Evolutionary conservation across 1,140 invertebrate species (phyloP), one percentile per base, ranked within the genome.

Genomic region (Lerema accius): DNA sequence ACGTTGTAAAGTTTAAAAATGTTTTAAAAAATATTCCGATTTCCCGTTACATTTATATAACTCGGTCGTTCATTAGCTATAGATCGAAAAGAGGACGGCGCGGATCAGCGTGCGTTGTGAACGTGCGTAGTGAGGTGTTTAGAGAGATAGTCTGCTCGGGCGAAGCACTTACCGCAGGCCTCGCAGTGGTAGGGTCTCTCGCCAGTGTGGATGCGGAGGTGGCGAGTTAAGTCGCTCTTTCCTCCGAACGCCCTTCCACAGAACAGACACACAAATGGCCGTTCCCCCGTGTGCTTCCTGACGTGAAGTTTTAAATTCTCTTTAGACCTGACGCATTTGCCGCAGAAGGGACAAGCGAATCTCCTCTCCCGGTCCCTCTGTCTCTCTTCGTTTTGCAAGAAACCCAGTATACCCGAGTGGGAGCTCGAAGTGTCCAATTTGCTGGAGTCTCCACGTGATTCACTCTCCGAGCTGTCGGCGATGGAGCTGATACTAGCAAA

Each of bases 61-160:
- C 71, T 84, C 76, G 76, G 74, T 83, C 42, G 23, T 26, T 56
- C 78, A 76, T 82, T 84, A 76, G 78, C 68, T 82, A 82, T 80
- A 84, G 72, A 76, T 80, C 64, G 75, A 68, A 70, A 67, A 73
- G 43, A 76, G 87, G 85, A 83, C 79, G 84, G 81, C 76, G 80
- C 73, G 65, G 61, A 61, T 86, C 78, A 89, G 71, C 93, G 93
- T 63, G 93, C 91, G 74, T 93, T 94, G 89, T 96, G 95, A 62
- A 97, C 95, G 89, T 97, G 96, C 3, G 96, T 97, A 50, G 96
- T 97, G 59, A 97, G 92, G 85, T 97, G 96, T 88, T 97, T 97
- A 64, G 96, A 97, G n/a, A 97, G 93, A 75, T 97, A 97, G 80
- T 97, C 96, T 19, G 96, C 96, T 5, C 96, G 90, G 6, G 96